Evolutionary conservation across 1,140 invertebrate genomes (phyloP).

Genomic region (Theocolax elegans): DNA sequence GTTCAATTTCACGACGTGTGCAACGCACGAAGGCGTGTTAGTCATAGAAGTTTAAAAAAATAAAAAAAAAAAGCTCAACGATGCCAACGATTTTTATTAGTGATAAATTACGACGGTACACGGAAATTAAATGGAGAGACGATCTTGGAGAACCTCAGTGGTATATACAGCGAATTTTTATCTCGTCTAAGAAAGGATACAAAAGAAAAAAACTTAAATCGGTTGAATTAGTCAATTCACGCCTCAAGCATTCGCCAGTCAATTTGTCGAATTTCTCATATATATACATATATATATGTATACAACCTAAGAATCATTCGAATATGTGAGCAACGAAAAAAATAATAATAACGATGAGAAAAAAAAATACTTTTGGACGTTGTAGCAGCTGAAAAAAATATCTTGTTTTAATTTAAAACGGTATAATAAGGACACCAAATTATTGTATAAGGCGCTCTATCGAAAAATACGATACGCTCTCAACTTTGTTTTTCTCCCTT

Average conservation of each 20-base stretch:
- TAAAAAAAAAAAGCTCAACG: background rate
- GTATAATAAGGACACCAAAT: background rate
- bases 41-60: background rate
- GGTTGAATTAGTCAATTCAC: slow-evolving; percentile 36
- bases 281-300: background rate
- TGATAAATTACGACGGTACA: background rate
- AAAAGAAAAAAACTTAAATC: background rate
- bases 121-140: background rate
- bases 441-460: slow-evolving; percentile 5
- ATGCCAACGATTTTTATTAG: slow-evolving; percentile 33
- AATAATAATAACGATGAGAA: background rate
- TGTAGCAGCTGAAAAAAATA: background rate
- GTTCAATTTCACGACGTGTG: slow-evolving; percentile 11
- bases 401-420: background rate
- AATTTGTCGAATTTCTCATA: slow-evolving; percentile 25
- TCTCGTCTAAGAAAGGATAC: background rate
- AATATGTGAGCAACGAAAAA: slow-evolving; percentile 24
- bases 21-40: slow-evolving; percentile 12
- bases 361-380: slow-evolving; percentile 3
- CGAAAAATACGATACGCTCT: slow-evolving; percentile 6
- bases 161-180: background rate
- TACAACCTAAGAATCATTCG: background rate
- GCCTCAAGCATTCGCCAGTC: slow-evolving; percentile 32
- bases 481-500: slow-evolving; percentile 11
- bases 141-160: too few species aligned